Evolutionary conservation across 2,113 vertebrate genomes (phyloP), one percentile per base, ranked within the genome.

Genomic region (Perognathus longimembris): DNA sequence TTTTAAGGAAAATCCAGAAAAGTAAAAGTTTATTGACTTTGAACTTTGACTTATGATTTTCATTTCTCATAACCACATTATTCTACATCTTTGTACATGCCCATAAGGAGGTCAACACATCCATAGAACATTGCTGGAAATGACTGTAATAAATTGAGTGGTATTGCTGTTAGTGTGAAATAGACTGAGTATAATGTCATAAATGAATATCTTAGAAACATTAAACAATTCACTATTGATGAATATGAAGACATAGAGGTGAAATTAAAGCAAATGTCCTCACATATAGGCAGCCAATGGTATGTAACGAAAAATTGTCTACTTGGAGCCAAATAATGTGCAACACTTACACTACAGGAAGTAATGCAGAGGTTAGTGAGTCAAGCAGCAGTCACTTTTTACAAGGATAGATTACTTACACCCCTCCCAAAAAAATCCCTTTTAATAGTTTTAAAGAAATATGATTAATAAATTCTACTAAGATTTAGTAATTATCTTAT

Each of bases 181-280:
- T 95, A 85, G 90, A 96, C 83, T 96, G 92, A 74, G 88, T 96
- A 57, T 92, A 97, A 96, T 92, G 80, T 96, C 96, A 97, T 96
- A 96, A 97, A 95, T 89, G 96, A 96, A 85, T 36, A 86, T 94
- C 94, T 97, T 94, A 91, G 96, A 96, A 97, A 93, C 92, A 95
- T 91, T 95, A 97, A 57, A 92, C 84, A 95, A 95, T 96, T 97
- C 94, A 63, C 59, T 78, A 84, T 12, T 92, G 96, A 96, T 92
- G 92, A 67, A 92, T 89, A 90, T 90, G 91, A 91, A 95, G 94
- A 97, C 93, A 90, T 96, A 96, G 4, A 0, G 30, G 20, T 95
- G 74, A 77, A 97, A 97, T 97, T 95, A 94, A 97, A 96, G 73
- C n/a, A 92, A 90, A 96, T 82, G 26, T 75, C 8, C 12, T 95